These are phyloP conservation scores for Pyrochroa serraticornis DNA, from an alignment of 2,888 invertebrate genomes.

Conservation along the genomic window DNA sequence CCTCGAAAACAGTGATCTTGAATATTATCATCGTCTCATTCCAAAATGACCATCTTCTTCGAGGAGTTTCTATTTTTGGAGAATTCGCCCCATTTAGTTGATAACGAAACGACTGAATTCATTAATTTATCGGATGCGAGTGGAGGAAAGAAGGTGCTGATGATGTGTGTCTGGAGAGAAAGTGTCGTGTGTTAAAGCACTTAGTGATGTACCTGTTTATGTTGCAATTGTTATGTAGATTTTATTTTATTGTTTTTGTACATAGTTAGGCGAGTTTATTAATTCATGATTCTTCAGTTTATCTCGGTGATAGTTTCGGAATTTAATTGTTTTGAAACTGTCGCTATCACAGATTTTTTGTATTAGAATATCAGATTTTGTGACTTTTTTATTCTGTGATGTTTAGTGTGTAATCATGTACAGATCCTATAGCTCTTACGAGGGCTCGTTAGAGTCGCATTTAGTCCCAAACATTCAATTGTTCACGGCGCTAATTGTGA, in stretches of 20 bases:
- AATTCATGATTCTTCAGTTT: conserved; percentile 31
- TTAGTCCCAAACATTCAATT: conserved; percentile 29
- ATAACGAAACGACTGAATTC: conserved; percentile 43
- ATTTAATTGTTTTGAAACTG: conserved; percentile 33
- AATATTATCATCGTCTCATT: conserved; percentile 46
- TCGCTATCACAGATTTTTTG: conserved; percentile 45
- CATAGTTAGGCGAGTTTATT: conserved; percentile 43
- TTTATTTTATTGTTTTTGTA: conserved; percentile 55
- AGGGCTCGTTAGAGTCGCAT: conserved; percentile 36
- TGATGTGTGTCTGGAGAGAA: conserved; percentile 32
- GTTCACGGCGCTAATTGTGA: conserved; percentile 32
- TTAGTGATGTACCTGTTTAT: conserved; percentile 58
- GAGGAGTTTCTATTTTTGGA: conserved; percentile 21
- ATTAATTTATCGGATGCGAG: conserved; percentile 39
- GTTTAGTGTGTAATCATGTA: conserved; percentile 51
- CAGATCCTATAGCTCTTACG: conserved; percentile 41
- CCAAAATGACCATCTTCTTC: conserved; percentile 36
- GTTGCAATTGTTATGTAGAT: conserved; percentile 57
- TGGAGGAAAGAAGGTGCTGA: conserved; percentile 20
- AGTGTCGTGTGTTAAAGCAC: conserved; percentile 41
- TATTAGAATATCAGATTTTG: conserved; percentile 45
- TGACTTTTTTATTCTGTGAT: conserved; percentile 57
- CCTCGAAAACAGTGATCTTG: conserved; percentile 27
- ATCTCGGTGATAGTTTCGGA: conserved; percentile 28
- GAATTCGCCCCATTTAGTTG: conserved; percentile 29